phyloP scores from a whole-genome alignment of 2,797 vertebrate species.

The Halcyon chelicuti region DNA sequence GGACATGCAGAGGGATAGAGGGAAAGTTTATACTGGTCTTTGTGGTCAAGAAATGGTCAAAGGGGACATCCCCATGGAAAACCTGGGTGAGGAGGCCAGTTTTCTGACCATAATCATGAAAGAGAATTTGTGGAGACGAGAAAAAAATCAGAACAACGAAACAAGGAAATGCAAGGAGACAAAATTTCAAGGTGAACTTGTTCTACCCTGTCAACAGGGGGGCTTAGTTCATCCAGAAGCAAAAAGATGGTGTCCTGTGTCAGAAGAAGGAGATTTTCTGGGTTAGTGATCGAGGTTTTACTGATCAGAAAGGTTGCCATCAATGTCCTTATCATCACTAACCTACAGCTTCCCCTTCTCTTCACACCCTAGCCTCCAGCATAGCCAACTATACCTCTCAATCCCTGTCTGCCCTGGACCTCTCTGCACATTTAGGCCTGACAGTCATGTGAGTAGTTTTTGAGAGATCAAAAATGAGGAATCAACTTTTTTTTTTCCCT shows the following conservation, averaged over 20 bases:
- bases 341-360: neutral
- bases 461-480: neutral
- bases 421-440: neutral
- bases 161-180: neutral
- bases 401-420: neutral
- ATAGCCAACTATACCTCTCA: neutral
- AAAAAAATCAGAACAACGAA: neutral
- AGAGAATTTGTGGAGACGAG: neutral
- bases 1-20: neutral
- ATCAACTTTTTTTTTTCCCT: neutral
- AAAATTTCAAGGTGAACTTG: neutral
- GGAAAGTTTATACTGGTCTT: neutral
- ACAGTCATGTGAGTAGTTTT: neutral
- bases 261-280: neutral
- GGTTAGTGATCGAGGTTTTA: neutral
- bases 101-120: neutral
- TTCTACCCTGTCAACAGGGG: neutral
- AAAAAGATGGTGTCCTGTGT: neutral
- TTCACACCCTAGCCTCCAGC: neutral
- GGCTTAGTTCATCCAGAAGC: neutral
- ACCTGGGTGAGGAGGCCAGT: neutral
- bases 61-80: neutral
- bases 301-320: neutral
- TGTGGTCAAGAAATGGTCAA: neutral
- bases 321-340: neutral